Evolutionary conservation across 2,888 invertebrate genomes (phyloP), one percentile per base, ranked within the genome.

Genomic region (Cerceris rybyensis): DNA sequence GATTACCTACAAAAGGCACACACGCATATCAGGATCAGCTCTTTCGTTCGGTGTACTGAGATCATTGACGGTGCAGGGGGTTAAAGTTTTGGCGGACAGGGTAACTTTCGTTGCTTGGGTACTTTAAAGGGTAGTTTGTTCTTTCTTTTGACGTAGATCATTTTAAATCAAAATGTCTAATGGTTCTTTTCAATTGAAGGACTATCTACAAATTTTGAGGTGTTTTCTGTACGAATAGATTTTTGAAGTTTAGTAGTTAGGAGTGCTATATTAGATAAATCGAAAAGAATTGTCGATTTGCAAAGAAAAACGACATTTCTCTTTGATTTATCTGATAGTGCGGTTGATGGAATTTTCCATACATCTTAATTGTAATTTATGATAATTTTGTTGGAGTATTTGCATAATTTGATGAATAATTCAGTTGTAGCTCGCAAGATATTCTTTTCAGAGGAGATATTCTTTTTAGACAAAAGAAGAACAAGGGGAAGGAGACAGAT

Each of bases 1-100:
- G 97, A 95, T 97, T 96, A 95, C 97, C 97, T 97, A 96, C 94
- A 96, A 94, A 93, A 93, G 86, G 84, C 84, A 86, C 86, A 86
- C 82, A 86, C 76, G 86, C 84, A 84, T 82, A 86, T 86, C 84
- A 86, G 76, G 82, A 82, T 86, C 80, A 81, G 75, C 78, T 70
- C 64, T 71, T 52, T 80, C 71, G 68, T 49, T 64, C 64, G 73
- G 41, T 61, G 76, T 58, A 85, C 72, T 75, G 75, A 74, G 72
- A 72, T 77, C 73, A 72, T 82, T 76, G 66, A 60, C 70, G 69
- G 61, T 76, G 58, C 46, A 42, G 49, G 58, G 7, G 49, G 46
- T 28, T 72, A 55, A 42, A 59, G 41, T 14, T 16, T 39, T 69
- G 28, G 49, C 2, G 14, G 55, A 70, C 63, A 64, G 70, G 67